A percentile compares a stretch with the other conserved stretches of the same genome.
Evolutionary conservation across 2,113 vertebrate genomes (phyloP).

Genomic region (Oreocharis arfaki): DNA sequence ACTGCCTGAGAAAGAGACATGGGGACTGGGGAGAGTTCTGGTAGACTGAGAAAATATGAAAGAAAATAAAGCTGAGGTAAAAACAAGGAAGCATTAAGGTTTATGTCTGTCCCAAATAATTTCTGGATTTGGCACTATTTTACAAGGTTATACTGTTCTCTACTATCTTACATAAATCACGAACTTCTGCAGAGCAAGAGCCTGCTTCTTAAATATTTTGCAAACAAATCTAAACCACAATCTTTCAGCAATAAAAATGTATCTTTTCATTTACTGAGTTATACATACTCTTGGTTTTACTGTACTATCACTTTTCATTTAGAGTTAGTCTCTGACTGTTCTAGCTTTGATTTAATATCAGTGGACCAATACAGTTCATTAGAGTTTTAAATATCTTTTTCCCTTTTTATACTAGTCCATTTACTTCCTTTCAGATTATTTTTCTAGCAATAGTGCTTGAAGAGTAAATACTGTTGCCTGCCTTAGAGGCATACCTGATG

Average conservation of each 20-base stretch:
- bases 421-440: background rate
- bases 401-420: background rate
- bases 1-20: background rate
- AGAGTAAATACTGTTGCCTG: background rate
- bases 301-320: background rate
- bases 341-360: background rate
- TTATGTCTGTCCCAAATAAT: background rate
- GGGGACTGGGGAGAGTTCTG: accelerated
- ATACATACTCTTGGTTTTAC: background rate
- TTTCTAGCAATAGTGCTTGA: background rate
- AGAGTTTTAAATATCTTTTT: background rate
- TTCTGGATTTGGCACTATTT: background rate
- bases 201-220: background rate
- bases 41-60: background rate
- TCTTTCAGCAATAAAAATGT: background rate
- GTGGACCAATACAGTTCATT: background rate
- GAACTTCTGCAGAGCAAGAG: background rate
- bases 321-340: background rate
- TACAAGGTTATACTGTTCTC: background rate
- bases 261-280: background rate
- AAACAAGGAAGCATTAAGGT: background rate
- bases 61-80: background rate
- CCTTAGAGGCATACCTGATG: background rate
- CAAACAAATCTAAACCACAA: background rate
- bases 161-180: background rate